Evolutionary conservation across 1,140 invertebrate species (phyloP), one percentile per base, ranked within the genome.

Genomic region (Meloidogyne chitwoodi): DNA sequence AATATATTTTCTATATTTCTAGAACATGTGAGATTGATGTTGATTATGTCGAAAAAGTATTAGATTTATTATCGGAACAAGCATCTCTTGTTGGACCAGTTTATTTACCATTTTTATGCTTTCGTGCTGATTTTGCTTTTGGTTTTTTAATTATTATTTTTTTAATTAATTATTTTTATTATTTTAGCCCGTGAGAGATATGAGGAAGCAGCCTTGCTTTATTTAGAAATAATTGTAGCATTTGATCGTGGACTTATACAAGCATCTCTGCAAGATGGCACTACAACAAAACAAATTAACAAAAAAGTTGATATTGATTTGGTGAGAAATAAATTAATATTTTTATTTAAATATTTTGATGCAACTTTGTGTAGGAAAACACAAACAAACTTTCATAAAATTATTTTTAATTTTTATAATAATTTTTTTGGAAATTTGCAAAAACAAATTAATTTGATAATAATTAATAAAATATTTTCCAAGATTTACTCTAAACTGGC

Each of bases 401-500:
- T 22, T 63, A 63, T 22, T 8, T 63, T 26, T 22, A 22, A 2
- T 26, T 22, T n/a, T n/a, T n/a, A n/a, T n/a, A n/a, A n/a, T n/a
- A n/a, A n/a, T n/a, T n/a, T n/a, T n/a, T n/a, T n/a, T n/a, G n/a
- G n/a, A n/a, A n/a, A n/a, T n/a, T n/a, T n/a, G n/a, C n/a, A n/a
- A n/a, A n/a, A n/a, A n/a, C n/a, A n/a, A n/a, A n/a, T n/a, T n/a
- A n/a, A n/a, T n/a, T n/a, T n/a, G n/a, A n/a, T n/a, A n/a, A n/a
- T n/a, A n/a, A n/a, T n/a, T n/a, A n/a, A n/a, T n/a, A 48, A 19
- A 48, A 16, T n/a, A 16, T 77, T 77, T 16, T 63, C 26, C 31
- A 41, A 78, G 77, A 77, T 78, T 26, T 70, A 72, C 34, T 29
- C 76, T 38, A 78, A 80, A 41, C 26, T 78, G 5, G 65, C 77